A percentile compares a stretch with the other conserved stretches of the same genome.
Conservation (phyloP, 1,140 invertebrate species). For the Aphelinus atriplicis region DNA sequence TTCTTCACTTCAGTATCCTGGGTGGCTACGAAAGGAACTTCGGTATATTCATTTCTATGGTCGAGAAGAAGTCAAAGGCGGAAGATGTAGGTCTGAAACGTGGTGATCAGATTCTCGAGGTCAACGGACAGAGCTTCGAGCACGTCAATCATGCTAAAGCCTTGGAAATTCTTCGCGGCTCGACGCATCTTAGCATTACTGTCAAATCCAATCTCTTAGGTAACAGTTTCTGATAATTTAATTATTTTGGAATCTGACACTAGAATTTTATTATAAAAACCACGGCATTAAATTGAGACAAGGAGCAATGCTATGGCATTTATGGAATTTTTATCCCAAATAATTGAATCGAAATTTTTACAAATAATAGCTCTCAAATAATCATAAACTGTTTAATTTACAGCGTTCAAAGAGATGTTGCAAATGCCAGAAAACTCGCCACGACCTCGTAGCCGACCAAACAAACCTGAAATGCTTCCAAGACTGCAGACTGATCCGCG, state of each 20-base stretch:
- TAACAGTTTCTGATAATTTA: slow-evolving; percentile 46
- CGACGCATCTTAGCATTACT: slow-evolving; percentile 95
- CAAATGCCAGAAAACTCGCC: slow-evolving; percentile 86
- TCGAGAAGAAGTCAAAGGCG: slow-evolving; percentile 92
- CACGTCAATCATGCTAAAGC: slow-evolving; percentile 90
- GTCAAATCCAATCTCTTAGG: slow-evolving; percentile 96
- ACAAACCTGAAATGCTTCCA: slow-evolving; percentile 70
- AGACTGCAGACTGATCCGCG: slow-evolving; percentile 74
- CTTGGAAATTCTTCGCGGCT: slow-evolving; percentile 90
- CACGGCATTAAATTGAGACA: slow-evolving; percentile 1
- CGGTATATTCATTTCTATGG: slow-evolving; percentile 95
- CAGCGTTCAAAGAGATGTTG: slow-evolving; percentile 85
- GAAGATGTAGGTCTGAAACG: slow-evolving; percentile 96
- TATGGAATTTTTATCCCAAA: slow-evolving; percentile 36
- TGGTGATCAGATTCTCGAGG: slow-evolving; percentile 97
- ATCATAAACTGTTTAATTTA: slow-evolving; percentile 40
- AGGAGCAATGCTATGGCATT: background rate
- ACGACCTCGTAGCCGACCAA: slow-evolving; percentile 71
- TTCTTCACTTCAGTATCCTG: slow-evolving; percentile 91
- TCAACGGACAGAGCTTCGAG: slow-evolving; percentile 96
- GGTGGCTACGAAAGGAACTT: slow-evolving; percentile 92
- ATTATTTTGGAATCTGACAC: slow-evolving; percentile 2
- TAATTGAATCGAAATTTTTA: background rate
- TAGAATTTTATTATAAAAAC: slow-evolving; percentile 17
- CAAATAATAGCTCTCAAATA: too few species aligned